These are phyloP conservation scores for Grus americana DNA, from an alignment of 2,113 vertebrate species.

Conservation along the genomic window DNA sequence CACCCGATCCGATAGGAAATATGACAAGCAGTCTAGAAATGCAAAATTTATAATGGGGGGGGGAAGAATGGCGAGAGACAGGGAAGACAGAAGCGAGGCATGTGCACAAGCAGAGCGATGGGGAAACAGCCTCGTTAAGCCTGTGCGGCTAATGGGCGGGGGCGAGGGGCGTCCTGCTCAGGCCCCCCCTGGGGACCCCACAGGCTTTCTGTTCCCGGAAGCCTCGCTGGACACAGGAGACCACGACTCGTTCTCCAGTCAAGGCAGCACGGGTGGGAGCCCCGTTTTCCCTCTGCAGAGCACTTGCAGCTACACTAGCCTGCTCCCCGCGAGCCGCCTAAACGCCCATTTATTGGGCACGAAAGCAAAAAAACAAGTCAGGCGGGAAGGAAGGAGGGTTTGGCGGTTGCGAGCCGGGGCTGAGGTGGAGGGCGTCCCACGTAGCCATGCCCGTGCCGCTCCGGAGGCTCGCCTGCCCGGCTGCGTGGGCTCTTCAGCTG, in stretches of 20 bases:
- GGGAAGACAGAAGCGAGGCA: background rate
- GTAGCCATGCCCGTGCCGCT: background rate
- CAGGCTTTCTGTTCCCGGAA: background rate
- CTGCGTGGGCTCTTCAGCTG: background rate
- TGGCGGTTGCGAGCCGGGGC: background rate
- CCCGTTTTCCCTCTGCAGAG: background rate
- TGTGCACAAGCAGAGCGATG: rapidly evolving
- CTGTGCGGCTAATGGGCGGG: background rate
- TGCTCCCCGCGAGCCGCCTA: rapidly evolving
- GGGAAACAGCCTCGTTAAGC: background rate
- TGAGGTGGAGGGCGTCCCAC: background rate
- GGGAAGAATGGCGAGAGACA: background rate
- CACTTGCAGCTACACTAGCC: too few species aligned
- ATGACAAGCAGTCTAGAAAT: conserved; percentile 78
- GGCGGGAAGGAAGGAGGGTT: background rate
- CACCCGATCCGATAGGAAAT: conserved; percentile 84
- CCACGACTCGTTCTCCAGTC: rapidly evolving
- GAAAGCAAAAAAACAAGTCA: rapidly evolving
- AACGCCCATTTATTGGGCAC: rapidly evolving
- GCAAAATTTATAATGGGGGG: conserved; percentile 38
- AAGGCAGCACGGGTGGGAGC: rapidly evolving
- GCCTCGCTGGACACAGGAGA: background rate
- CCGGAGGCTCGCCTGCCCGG: background rate
- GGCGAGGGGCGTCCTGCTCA: background rate
- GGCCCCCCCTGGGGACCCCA: background rate